phyloP scores from a whole-genome alignment of 2,888 invertebrate species.

The Seira sanloemensis region DNA sequence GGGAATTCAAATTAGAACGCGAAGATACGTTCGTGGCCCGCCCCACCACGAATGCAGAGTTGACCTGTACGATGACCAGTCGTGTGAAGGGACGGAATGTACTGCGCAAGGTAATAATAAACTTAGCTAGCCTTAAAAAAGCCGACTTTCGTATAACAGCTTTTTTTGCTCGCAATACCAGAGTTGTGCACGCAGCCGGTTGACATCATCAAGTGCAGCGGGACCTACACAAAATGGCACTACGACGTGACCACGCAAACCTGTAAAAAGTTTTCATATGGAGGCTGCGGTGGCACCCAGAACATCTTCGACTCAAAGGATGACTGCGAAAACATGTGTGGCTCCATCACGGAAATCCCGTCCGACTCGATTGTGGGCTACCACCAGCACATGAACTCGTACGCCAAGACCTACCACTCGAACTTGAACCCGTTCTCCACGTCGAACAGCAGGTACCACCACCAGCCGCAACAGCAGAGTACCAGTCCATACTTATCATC shows the following conservation, averaged over 20 bases:
- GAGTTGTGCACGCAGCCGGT: conserved; percentile 89
- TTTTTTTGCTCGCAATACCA: conserved; percentile 75
- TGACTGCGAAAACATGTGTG: conserved; percentile 83
- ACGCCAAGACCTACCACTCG: background rate
- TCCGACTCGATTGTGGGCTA: conserved; percentile 49
- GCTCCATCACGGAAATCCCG: conserved; percentile 75
- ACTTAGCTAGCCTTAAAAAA: too few species aligned
- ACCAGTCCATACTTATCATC: conserved; percentile 39
- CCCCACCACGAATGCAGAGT: conserved; percentile 74
- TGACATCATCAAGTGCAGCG: conserved; percentile 91
- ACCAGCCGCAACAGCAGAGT: conserved; percentile 3
- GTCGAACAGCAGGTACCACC: conserved; percentile 7
- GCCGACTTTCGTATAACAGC: too few species aligned
- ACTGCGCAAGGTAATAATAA: conserved; percentile 55
- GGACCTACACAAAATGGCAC: conserved; percentile 91
- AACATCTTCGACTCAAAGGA: conserved; percentile 89
- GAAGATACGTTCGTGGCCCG: conserved; percentile 78
- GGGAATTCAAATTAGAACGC: conserved; percentile 79
- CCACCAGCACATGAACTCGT: conserved; percentile 72
- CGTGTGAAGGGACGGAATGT: conserved; percentile 64
- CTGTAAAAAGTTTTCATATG: conserved; percentile 89
- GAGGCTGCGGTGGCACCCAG: conserved; percentile 90
- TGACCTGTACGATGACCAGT: conserved; percentile 74
- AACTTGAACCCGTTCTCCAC: conserved; percentile 23
- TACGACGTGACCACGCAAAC: conserved; percentile 83